These are phyloP conservation scores for Ctenochaetus hawaiiensis DNA, from an alignment of 2,797 vertebrate species.

Conservation along the genomic window DNA sequence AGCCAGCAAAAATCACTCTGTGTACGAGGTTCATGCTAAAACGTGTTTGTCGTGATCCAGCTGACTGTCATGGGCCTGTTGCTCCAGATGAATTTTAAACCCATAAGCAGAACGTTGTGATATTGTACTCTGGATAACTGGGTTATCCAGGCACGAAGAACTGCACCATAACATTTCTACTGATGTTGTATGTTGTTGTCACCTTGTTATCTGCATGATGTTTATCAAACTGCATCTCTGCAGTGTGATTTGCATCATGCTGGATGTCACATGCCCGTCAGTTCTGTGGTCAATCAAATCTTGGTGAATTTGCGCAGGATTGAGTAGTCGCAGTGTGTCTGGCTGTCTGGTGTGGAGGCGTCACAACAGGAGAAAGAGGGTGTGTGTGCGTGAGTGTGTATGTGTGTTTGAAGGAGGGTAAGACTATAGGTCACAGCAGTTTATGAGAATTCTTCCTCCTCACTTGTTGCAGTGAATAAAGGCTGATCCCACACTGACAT, in stretches of 20 bases:
- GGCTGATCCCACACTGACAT: constrained; percentile 66
- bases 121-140: neutral
- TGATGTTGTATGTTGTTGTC: neutral
- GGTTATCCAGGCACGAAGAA: neutral
- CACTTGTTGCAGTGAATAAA: constrained; percentile 63
- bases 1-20: too few relatives aligned
- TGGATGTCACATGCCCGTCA: constrained; percentile 25
- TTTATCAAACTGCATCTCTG: constrained; percentile 3
- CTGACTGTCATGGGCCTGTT: neutral
- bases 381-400: neutral
- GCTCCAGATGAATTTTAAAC: neutral
- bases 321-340: constrained; percentile 24
- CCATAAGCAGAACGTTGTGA: neutral
- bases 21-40: too few relatives aligned
- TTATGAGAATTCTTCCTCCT: constrained; percentile 70
- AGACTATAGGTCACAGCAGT: constrained; percentile 47
- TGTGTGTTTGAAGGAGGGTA: constrained; percentile 14
- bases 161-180: neutral
- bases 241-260: neutral
- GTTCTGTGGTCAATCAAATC: constrained; percentile 23
- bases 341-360: constrained; percentile 25
- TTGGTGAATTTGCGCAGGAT: constrained; percentile 11
- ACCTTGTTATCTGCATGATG: neutral
- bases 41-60: too few relatives aligned
- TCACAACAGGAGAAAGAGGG: neutral